A percentile compares a stretch with the other conserved stretches of the same genome.
Conservation (phyloP, 2,888 invertebrate species). For the Chloroclysta siterata region DNA sequence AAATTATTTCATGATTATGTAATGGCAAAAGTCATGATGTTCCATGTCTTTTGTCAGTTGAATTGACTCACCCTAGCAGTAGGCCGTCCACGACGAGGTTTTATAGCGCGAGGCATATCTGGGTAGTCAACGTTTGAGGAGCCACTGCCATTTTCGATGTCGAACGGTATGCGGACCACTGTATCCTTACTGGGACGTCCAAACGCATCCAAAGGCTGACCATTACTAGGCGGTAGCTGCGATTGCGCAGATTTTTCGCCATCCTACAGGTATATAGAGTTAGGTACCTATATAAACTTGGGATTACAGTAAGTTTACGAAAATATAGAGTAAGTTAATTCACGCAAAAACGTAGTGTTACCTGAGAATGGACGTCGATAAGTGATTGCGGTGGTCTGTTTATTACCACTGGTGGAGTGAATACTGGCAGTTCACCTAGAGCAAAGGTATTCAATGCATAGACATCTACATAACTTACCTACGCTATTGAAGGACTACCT, state of each 20-base stretch:
- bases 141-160: slow-evolving; percentile 67
- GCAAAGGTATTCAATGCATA: slow-evolving; percentile 20
- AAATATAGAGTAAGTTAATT: background rate
- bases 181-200: slow-evolving; percentile 63
- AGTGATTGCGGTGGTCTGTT: slow-evolving; percentile 77
- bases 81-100: slow-evolving; percentile 73
- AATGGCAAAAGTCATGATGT: too few species aligned
- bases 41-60: too few species aligned
- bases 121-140: slow-evolving; percentile 54
- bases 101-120: slow-evolving; percentile 62
- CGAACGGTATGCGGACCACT: slow-evolving; percentile 77
- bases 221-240: slow-evolving; percentile 52
- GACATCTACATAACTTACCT: background rate
- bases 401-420: slow-evolving; percentile 79
- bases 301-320: too few species aligned
- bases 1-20: background rate
- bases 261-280: slow-evolving; percentile 50
- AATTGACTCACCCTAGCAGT: slow-evolving; percentile 62
- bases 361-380: slow-evolving; percentile 74
- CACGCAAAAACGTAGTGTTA: slow-evolving; percentile 39
- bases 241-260: slow-evolving; percentile 53
- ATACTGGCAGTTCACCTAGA: slow-evolving; percentile 75
- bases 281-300: too few species aligned
- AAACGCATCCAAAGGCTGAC: slow-evolving; percentile 47
- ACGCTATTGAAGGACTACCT: too few species aligned